Evolutionary conservation across 1,140 invertebrate species (phyloP), one percentile per base, ranked within the genome.

Genomic region (Solenopsis fugax): DNA sequence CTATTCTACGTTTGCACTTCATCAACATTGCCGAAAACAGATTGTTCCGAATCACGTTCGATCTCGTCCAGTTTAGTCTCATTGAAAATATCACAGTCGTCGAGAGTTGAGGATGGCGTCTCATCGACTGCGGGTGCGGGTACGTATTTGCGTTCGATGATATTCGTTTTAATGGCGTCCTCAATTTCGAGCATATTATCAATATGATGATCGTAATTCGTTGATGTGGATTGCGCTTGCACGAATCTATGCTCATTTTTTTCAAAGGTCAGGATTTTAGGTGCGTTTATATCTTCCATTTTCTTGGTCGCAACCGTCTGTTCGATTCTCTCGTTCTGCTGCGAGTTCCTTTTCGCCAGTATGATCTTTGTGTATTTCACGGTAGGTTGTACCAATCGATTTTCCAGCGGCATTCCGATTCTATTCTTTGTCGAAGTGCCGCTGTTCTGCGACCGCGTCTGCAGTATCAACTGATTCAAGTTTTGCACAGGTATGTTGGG

Each of bases 291-390:
- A 50, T 92, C 92, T 4, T 91, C 73, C 62, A 86, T 87, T 60
- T 93, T 95, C 13, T 93, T 95, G 6, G 94, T 93, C 24, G 93
- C 73, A 58, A 94, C 80, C 4, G 94, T 84, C 62, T 92, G 92
- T 58, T 93, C 93, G 16, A 24, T 75, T 45, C 87, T 92, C 7
- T 93, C 91, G n/a, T 86, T 91, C 21, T 92, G 91, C 64, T 85
- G 71, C 16, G 90, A 77, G 87, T 89, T 94, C 87, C 94, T 94
- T 76, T 96, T 96, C 3, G 96, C 95, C 48, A 96, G 85, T 88
- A 96, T 96, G 58, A 96, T 96, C 90, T 96, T 96, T 0, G 96
- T 96, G 76, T 95, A 96, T 80, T 96, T 96, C 1, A 95, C 82
- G 34, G 93, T 92, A 6, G 93, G 86, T 56, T 93, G 91, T 65